Evolutionary conservation across 1,140 invertebrate genomes (phyloP).

Genomic region (Trinorchestia longiramus): DNA sequence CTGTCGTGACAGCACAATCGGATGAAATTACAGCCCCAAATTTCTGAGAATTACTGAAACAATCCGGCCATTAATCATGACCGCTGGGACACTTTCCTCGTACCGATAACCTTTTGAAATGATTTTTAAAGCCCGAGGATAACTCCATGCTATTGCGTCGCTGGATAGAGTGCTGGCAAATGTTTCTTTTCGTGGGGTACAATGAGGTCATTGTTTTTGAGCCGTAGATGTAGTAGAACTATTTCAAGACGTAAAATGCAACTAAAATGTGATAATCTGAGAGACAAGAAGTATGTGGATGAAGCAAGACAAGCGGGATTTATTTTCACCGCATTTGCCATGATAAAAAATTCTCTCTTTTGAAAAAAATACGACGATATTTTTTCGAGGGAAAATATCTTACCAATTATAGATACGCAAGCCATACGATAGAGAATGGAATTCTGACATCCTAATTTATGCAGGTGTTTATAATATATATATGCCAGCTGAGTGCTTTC

Average conservation of each 20-base stretch:
- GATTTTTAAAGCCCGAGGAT: neutral
- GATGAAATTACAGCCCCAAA: neutral
- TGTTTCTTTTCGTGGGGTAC: neutral
- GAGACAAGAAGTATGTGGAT: too few species aligned
- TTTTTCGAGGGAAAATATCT: neutral
- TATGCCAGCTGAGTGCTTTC: neutral
- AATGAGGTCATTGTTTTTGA: neutral
- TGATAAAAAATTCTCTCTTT: neutral
- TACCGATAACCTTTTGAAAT: neutral
- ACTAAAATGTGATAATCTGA: neutral
- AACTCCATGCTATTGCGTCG: neutral
- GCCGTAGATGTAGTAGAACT: neutral
- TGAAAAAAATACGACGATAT: neutral
- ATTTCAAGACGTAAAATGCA: neutral
- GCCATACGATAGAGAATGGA: too few species aligned
- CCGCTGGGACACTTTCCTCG: neutral
- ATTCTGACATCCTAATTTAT: neutral
- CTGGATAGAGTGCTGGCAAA: neutral
- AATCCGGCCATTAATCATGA: neutral
- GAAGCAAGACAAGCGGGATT: too few species aligned
- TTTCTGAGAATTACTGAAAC: neutral
- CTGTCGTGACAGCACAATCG: neutral
- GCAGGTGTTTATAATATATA: neutral
- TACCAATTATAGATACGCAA: too few species aligned
- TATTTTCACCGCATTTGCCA: too few species aligned